Percentiles rank a stretch among this genome's conserved stretches.
Evolutionary conservation across 1,140 invertebrate genomes (phyloP).

Genomic region (Ceratina japonica): DNA sequence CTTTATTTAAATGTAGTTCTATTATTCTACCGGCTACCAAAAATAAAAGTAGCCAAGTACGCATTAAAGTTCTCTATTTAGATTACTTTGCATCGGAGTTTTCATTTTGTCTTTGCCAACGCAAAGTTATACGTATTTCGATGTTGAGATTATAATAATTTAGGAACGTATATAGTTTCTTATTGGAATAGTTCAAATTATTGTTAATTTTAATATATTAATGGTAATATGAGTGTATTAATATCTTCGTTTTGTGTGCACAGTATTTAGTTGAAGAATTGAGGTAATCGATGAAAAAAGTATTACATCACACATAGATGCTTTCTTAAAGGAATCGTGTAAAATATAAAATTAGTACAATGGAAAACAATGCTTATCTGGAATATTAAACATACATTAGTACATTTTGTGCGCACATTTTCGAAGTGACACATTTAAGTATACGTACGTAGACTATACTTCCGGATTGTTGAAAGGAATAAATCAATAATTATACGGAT

Average conservation of each 20-base stretch:
- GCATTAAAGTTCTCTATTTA: neutral
- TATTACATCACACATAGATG: neutral
- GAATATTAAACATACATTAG: neutral
- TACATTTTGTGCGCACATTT: no score
- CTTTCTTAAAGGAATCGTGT: conserved; percentile 4
- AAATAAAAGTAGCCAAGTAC: conserved; percentile 31
- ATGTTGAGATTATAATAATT: no score
- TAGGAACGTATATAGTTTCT: neutral
- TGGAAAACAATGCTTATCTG: neutral
- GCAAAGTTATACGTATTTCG: neutral
- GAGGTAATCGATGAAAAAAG: neutral
- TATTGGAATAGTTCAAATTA: neutral
- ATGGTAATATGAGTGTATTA: neutral
- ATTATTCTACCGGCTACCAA: neutral
- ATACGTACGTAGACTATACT: neutral
- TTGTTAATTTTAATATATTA: neutral
- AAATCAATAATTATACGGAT: neutral
- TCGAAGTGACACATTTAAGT: neutral
- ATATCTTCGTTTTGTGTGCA: neutral
- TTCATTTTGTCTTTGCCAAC: no score
- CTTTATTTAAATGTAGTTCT: conserved; percentile 40
- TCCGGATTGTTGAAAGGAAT: neutral
- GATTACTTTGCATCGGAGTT: neutral
- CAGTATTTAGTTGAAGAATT: no score
- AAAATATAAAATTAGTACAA: neutral